A percentile compares a stretch with the other conserved stretches of the same genome.
phyloP scores from a whole-genome alignment of 1,140 invertebrate species.

The Coenobita brevimanus region DNA sequence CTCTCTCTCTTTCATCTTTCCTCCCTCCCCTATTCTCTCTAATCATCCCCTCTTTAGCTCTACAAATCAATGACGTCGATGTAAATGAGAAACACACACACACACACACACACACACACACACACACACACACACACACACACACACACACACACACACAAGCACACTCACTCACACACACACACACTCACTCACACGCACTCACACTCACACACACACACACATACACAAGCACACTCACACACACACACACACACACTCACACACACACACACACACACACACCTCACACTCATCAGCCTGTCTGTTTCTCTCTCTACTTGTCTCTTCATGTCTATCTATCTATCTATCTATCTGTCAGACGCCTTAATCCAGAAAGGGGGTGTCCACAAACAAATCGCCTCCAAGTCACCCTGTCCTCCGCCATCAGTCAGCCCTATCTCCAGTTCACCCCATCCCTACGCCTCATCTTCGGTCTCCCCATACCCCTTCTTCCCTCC shows the following conservation, averaged over 20 bases:
- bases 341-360: no score
- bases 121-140: not conserved
- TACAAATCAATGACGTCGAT: not conserved
- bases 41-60: not conserved
- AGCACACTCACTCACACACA: not conserved
- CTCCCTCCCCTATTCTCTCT: not conserved
- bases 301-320: no score
- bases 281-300: no score
- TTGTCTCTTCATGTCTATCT: no score
- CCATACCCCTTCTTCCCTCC: not conserved
- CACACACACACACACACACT: not conserved
- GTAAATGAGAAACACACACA: slow-evolving; percentile 21
- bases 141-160: not conserved
- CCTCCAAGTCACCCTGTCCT: no score
- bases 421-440: no score
- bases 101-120: slow-evolving; percentile 25
- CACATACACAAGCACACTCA: not conserved
- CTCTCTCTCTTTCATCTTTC: not conserved
- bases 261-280: not conserved
- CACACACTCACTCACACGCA: not conserved
- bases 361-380: no score
- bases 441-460: no score
- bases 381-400: no score
- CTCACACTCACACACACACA: not conserved
- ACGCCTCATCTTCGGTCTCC: no score